A percentile compares a stretch with the other conserved stretches of the same genome.
These are phyloP conservation scores for Ctenicera cuprea DNA, from an alignment of 2,888 invertebrate species.

Conservation along the genomic window DNA sequence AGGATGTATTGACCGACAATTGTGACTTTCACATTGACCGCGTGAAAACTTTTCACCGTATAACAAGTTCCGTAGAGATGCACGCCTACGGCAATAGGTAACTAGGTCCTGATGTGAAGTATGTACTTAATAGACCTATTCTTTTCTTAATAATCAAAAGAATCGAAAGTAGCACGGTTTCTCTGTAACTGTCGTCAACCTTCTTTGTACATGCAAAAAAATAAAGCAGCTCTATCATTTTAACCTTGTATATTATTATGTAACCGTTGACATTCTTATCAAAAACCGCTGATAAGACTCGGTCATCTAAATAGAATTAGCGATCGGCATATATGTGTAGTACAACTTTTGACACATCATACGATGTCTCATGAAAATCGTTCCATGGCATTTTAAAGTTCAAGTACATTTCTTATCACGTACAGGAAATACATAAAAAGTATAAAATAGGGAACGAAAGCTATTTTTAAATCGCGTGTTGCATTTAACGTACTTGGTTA, in stretches of 20 bases:
- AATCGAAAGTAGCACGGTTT: constrained; percentile 46
- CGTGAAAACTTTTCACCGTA: constrained; percentile 35
- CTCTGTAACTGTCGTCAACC: constrained; percentile 15
- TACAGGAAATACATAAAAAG: too few relatives aligned
- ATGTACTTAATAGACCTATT: constrained; percentile 27
- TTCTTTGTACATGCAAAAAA: not conserved
- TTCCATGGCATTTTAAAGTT: not conserved
- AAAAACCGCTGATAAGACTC: too few relatives aligned
- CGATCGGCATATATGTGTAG: not conserved
- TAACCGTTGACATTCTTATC: too few relatives aligned
- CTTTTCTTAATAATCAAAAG: constrained; percentile 29
- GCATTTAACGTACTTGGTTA: too few relatives aligned
- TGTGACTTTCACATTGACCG: constrained; percentile 48
- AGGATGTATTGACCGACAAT: constrained; percentile 40
- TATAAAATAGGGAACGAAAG: too few relatives aligned
- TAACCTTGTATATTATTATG: too few relatives aligned
- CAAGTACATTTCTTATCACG: not conserved
- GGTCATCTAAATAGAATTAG: too few relatives aligned
- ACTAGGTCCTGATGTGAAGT: constrained; percentile 39
- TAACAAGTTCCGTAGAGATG: constrained; percentile 47
- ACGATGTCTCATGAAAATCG: not conserved
- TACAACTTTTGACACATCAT: constrained; percentile 7
- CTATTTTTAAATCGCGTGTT: too few relatives aligned
- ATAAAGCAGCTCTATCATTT: too few relatives aligned
- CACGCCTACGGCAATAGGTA: constrained; percentile 44